Percentiles rank a stretch among this genome's conserved stretches.
These are phyloP conservation scores for Bruchidius siliquastri DNA, from an alignment of 2,888 invertebrate genomes.

Conservation along the genomic window DNA sequence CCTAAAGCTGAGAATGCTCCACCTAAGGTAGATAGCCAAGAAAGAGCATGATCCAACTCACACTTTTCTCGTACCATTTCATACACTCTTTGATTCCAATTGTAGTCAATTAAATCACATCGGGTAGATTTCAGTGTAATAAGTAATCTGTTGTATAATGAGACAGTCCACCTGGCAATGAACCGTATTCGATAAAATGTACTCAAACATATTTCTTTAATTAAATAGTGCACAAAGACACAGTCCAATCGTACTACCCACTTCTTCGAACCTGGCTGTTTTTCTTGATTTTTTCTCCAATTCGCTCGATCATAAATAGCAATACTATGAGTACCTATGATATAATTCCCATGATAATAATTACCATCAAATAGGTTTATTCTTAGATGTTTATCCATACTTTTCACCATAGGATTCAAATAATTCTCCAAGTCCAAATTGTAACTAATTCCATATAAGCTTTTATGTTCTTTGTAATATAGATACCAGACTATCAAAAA, in stretches of 20 bases:
- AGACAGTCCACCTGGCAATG: slow-evolving; percentile 14
- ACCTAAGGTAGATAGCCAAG: slow-evolving; percentile 93
- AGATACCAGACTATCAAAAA: too few species aligned
- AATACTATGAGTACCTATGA: background rate
- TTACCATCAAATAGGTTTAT: background rate
- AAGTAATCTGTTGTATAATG: slow-evolving; percentile 2
- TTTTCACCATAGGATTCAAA: background rate
- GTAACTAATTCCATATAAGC: too few species aligned
- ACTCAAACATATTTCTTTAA: slow-evolving; percentile 34
- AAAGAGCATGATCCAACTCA: slow-evolving; percentile 80
- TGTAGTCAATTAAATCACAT: slow-evolving; percentile 63
- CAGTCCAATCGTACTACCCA: slow-evolving; percentile 24
- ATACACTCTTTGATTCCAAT: slow-evolving; percentile 55
- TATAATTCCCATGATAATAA: background rate
- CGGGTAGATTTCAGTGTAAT: slow-evolving; percentile 51
- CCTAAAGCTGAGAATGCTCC: slow-evolving; percentile 89
- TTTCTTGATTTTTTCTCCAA: background rate
- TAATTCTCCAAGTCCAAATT: too few species aligned
- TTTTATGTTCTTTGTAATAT: too few species aligned
- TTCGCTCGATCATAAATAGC: background rate
- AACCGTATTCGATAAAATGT: slow-evolving; percentile 28
- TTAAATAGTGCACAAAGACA: slow-evolving; percentile 37
- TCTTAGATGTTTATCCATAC: background rate
- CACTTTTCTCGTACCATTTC: slow-evolving; percentile 57
- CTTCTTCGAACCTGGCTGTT: background rate